A percentile compares a stretch with the other conserved stretches of the same genome.
Conservation (phyloP, 2,888 invertebrate genomes). For the Caenorhabditis zanzibari region DNA sequence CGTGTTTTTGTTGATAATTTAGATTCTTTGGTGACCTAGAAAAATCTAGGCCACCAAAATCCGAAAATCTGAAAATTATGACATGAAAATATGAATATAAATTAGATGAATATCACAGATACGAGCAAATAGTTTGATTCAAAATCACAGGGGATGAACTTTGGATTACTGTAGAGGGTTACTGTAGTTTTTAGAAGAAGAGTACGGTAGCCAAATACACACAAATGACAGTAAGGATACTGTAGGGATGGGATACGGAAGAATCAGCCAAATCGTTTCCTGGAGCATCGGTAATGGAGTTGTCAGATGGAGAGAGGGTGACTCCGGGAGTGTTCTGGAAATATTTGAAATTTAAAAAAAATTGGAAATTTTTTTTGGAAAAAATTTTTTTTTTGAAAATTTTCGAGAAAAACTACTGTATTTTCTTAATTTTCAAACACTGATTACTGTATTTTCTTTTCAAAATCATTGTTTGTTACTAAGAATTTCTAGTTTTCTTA, state of each 20-base stretch:
- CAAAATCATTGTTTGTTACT: too few relatives aligned
- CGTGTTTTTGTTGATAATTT: too few relatives aligned
- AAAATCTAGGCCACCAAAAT: background rate
- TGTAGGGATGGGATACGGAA: slow-evolving; percentile 7
- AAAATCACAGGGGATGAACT: slow-evolving; percentile 37
- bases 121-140: slow-evolving; percentile 39
- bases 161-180: background rate
- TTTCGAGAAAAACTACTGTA: background rate
- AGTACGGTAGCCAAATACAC: slow-evolving; percentile 45
- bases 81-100: background rate
- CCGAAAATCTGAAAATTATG: background rate
- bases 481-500: background rate
- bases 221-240: slow-evolving; percentile 34
- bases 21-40: too few relatives aligned
- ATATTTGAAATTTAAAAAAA: too few relatives aligned
- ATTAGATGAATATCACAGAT: slow-evolving; percentile 17
- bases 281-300: slow-evolving; percentile 68
- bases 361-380: background rate
- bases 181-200: slow-evolving; percentile 32
- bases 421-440: too few relatives aligned
- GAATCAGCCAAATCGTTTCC: slow-evolving; percentile 58
- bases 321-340: slow-evolving; percentile 62
- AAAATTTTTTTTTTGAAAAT: background rate
- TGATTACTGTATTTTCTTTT: too few relatives aligned
- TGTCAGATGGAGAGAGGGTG: slow-evolving; percentile 61